Conservation (phyloP, 2,888 invertebrate species). For the Cryptosula pallasiana region DNA sequence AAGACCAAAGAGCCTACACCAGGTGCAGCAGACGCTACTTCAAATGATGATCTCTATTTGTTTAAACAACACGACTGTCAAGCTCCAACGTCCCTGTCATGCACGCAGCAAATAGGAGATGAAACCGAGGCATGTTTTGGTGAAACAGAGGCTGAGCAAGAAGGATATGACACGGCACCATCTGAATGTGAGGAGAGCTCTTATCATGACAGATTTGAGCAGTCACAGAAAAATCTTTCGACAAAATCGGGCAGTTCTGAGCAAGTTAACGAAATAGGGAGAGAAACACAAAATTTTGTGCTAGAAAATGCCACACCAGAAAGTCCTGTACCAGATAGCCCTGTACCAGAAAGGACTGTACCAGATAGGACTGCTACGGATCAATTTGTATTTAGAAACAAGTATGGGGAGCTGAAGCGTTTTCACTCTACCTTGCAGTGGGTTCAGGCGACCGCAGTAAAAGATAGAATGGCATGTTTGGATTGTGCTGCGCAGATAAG, state of each 20-base stretch:
- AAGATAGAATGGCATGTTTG: not conserved
- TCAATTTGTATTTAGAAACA: not conserved
- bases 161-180: not conserved
- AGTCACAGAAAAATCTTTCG: not conserved
- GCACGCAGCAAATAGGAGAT: too few species aligned
- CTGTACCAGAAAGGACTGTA: not conserved
- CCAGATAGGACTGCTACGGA: not conserved
- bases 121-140: too few species aligned
- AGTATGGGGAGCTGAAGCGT: not conserved
- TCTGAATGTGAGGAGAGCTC: not conserved
- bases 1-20: too few species aligned
- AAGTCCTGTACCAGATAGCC: not conserved
- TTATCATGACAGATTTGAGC: not conserved
- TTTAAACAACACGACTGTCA: too few species aligned
- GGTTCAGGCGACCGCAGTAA: not conserved
- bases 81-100: too few species aligned
- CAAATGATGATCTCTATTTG: too few species aligned
- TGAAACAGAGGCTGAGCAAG: not conserved
- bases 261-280: not conserved
- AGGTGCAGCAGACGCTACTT: too few species aligned
- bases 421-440: not conserved
- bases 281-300: not conserved
- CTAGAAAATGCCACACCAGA: not conserved
- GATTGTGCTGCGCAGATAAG: constrained; percentile 16
- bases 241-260: not conserved